A percentile compares a stretch with the other conserved stretches of the same genome.
Evolutionary conservation across 2,888 invertebrate species (phyloP).

Genomic region (Malachius bipustulatus): DNA sequence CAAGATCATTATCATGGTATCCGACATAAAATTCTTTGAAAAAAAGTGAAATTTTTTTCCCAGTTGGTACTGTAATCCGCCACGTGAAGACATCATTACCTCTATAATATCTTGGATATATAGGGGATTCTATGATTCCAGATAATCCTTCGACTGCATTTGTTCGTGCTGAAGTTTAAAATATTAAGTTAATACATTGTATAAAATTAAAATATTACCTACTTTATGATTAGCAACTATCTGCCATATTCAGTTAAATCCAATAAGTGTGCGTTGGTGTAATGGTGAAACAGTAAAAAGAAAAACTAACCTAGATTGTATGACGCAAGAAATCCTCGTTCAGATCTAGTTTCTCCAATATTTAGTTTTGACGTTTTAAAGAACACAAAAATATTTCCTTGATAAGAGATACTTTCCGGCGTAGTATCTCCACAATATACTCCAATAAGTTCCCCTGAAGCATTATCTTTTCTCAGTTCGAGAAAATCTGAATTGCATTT

Average conservation of each 20-base stretch:
- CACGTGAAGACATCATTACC: not conserved
- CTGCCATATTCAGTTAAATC: no score
- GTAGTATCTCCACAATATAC: constrained; percentile 58
- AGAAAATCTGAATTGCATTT: constrained; percentile 76
- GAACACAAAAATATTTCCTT: constrained; percentile 55
- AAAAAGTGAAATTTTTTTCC: not conserved
- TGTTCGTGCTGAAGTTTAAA: no score
- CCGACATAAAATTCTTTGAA: not conserved
- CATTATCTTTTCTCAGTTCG: constrained; percentile 61
- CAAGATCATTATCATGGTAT: not conserved
- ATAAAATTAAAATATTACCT: no score
- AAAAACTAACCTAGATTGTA: not conserved
- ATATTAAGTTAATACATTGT: no score
- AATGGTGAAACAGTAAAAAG: no score
- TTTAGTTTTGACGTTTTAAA: constrained; percentile 55
- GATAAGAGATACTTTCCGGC: constrained; percentile 49
- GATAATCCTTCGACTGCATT: not conserved
- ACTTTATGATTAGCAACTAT: no score
- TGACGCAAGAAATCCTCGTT: not conserved
- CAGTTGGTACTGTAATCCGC: not conserved
- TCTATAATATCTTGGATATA: not conserved
- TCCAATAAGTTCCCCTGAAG: constrained; percentile 53
- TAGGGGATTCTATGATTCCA: constrained; percentile 1
- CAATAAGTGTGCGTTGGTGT: no score
- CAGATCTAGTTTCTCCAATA: not conserved